phyloP scores from a whole-genome alignment of 2,113 vertebrate species.

The Nestor notabilis region DNA sequence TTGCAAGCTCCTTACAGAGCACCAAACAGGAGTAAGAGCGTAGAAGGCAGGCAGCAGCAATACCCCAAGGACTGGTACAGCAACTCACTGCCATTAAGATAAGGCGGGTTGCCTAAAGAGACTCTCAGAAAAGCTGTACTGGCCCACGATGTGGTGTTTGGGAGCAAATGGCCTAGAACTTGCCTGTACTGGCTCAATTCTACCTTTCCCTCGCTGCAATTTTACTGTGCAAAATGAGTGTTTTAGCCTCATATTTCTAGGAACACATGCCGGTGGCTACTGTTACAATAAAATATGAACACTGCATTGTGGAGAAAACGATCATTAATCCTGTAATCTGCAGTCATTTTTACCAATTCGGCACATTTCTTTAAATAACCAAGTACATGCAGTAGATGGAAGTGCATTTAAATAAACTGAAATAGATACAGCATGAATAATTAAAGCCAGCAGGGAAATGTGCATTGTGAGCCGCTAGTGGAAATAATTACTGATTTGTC shows the following conservation, averaged over 20 bases:
- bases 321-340: slow-evolving; percentile 61
- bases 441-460: slow-evolving; percentile 56
- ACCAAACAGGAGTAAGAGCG: neutral
- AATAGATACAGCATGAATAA: slow-evolving; percentile 69
- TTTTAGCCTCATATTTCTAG: slow-evolving; percentile 52
- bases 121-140: neutral
- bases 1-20: rapidly evolving
- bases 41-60: neutral
- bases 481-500: slow-evolving; percentile 62
- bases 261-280: slow-evolving; percentile 55
- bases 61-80: neutral
- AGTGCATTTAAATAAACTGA: slow-evolving; percentile 46
- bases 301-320: slow-evolving; percentile 41
- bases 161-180: slow-evolving; percentile 35
- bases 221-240: slow-evolving; percentile 30
- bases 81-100: neutral
- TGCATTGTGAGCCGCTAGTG: neutral
- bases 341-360: slow-evolving; percentile 37
- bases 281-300: slow-evolving; percentile 58
- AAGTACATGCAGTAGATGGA: slow-evolving; percentile 14
- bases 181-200: neutral
- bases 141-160: neutral
- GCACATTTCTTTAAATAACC: slow-evolving; percentile 55
- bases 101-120: slow-evolving; percentile 9
- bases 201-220: neutral